These are phyloP conservation scores for Psococerastis gibbosa DNA, from an alignment of 2,888 invertebrate species.

Conservation along the genomic window DNA sequence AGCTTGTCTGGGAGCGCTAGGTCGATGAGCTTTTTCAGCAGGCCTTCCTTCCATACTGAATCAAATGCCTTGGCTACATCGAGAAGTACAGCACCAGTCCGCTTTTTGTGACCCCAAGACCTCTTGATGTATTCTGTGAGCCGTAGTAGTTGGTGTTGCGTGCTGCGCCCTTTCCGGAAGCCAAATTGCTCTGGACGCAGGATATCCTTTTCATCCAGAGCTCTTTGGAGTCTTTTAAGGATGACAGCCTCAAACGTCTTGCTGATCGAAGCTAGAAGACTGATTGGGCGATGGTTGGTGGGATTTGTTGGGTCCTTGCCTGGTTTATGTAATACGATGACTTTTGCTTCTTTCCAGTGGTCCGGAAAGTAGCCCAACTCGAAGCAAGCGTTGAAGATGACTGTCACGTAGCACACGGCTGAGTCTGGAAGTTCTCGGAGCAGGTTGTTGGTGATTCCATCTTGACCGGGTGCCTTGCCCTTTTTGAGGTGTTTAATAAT, in stretches of 20 bases:
- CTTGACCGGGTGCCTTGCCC: not conserved
- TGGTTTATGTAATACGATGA: slow-evolving; percentile 18
- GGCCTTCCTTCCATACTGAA: slow-evolving; percentile 21
- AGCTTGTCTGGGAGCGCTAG: not conserved
- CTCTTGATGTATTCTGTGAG: slow-evolving; percentile 18
- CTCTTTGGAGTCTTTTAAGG: slow-evolving; percentile 15
- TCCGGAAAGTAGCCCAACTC: slow-evolving; percentile 16
- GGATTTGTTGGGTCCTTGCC: no score
- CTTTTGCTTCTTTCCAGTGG: slow-evolving; percentile 17
- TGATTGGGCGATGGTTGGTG: slow-evolving; percentile 18
- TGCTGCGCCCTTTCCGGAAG: no score
- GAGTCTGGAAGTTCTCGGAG: not conserved
- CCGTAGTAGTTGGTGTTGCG: slow-evolving; percentile 18
- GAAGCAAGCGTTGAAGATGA: slow-evolving; percentile 11
- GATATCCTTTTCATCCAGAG: no score
- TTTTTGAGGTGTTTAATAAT: not conserved
- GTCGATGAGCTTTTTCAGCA: slow-evolving; percentile 18
- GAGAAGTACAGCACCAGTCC: slow-evolving; percentile 19
- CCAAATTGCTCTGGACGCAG: no score
- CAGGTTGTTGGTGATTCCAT: not conserved
- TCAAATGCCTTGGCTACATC: slow-evolving; percentile 22
- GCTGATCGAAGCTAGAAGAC: slow-evolving; percentile 17
- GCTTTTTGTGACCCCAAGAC: slow-evolving; percentile 18
- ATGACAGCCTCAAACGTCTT: slow-evolving; percentile 19
- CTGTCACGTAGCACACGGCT: not conserved